Base-by-base conservation (phyloP, 2,888 invertebrate species). In the Xanthia togata region DNA sequence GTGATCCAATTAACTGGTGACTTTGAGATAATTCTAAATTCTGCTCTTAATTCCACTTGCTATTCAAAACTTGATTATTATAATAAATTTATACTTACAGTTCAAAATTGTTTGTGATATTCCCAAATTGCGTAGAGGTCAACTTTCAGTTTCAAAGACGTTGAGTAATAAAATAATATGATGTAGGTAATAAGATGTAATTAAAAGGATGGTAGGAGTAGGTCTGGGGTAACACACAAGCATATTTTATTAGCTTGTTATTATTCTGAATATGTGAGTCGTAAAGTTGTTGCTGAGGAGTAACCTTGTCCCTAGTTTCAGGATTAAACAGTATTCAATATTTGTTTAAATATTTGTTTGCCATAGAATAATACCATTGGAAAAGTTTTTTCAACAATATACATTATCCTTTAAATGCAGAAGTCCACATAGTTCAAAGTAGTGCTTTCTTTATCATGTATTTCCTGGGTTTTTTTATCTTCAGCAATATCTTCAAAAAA, bases 41-140 rank as follows among this genome's bases (percentile, higher is more conserved):
- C 53, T 60, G 23, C 17, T 53, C 50, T 26, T 53, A 71, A 75
- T 41, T 65, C n/a, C 14, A 75, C 26, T 69, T 26, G 64, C 35
- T 71, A 53, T 75, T 79, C 60, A 72, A 47, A 79, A 76, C 55
- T 72, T 70, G 47, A 67, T 79, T 83, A 75, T 44, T 70, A 67
- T 59, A 74, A 82, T 75, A 79, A 82, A 69, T 50, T 70, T 73
- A 63, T 26, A 65, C 26, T 59, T 20, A 67, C 35, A 62, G 73
- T 60, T 70, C 12, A 68, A 71, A n/a, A 78, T 74, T 65, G 0
- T 67, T 57, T 53, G n/a, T 65, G 53, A 38, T 75, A 53, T 62
- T 57, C 1, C 14, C 44, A 64, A 64, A 64, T 26, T 35, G 12
- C 12, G 44, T n/a, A 12, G 20, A 71, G 71, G 68, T 83, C 60